Evolutionary conservation across 2,797 vertebrate genomes (phyloP).

Genomic region (Jordanella pulchra): DNA sequence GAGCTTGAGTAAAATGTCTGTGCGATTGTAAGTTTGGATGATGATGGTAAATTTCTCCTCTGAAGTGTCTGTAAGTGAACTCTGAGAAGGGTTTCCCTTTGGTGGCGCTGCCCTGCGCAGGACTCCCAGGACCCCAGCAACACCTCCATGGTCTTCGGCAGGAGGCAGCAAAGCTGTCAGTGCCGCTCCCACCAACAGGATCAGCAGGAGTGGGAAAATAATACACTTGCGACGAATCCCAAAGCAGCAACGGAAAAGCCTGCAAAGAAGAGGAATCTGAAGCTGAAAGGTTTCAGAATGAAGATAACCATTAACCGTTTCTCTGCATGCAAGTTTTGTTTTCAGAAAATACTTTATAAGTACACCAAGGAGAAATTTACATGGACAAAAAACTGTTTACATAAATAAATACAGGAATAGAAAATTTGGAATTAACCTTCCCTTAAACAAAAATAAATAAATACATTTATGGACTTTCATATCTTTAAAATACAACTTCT

Average conservation of each 20-base stretch:
- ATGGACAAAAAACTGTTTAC: too few species aligned
- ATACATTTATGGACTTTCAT: too few species aligned
- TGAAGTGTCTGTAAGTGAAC: slow-evolving; percentile 16
- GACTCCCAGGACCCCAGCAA: slow-evolving; percentile 56
- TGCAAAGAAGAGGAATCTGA: slow-evolving; percentile 18
- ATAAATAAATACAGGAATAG: too few species aligned
- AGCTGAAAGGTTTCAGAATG: neutral
- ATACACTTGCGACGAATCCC: slow-evolving; percentile 45
- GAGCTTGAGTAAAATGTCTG: slow-evolving; percentile 89
- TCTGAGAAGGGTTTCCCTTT: neutral
- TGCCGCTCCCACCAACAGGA: slow-evolving; percentile 71
- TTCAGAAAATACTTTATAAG: too few species aligned
- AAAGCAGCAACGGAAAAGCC: slow-evolving; percentile 49
- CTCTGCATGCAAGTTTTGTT: too few species aligned
- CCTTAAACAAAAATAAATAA: too few species aligned
- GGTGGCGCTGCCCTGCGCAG: slow-evolving; percentile 31
- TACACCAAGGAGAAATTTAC: too few species aligned
- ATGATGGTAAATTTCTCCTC: slow-evolving; percentile 85
- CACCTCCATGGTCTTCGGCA: slow-evolving; percentile 52
- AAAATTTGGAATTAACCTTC: too few species aligned
- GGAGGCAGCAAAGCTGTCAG: slow-evolving; percentile 74
- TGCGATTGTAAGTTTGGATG: slow-evolving; percentile 95
- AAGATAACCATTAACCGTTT: too few species aligned
- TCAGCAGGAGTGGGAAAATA: slow-evolving; percentile 68
- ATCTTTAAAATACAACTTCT: too few species aligned